Base-by-base conservation (phyloP, 1,140 invertebrate genomes). In the Sarcophaga bullata region DNA sequence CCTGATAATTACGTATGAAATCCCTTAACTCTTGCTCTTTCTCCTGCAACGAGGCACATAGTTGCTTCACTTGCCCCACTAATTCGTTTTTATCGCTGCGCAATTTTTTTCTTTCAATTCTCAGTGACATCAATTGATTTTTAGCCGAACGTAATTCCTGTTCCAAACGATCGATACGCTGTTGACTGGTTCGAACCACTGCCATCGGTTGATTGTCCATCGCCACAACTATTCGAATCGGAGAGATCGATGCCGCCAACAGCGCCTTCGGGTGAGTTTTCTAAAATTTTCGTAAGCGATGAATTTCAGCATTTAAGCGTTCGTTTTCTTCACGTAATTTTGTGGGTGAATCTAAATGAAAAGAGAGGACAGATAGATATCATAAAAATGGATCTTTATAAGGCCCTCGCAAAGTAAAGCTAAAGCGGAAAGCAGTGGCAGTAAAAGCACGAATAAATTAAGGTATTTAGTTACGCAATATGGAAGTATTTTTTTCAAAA, bases 81-180 rank as follows among this genome's bases (percentile, higher is more conserved):
- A 98, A 92, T 91, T 98, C 97, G 89, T 96, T 97, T 91, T 98
- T 98, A 91, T 98, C 97, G 15, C 96, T 95, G 90, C 98, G 97
- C 85, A 98, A 91, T 80, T 96, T 92, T 90, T 98, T 97, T 75
- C 96, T 93, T 90, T 98, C 97, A 76, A 95, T 94, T 91, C 97
- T 97, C 88, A 98, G 91, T 49, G 95, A 94, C 92, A 93, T 82
- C 90, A 90, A 82, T 82, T 89, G 86, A 83, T 93, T 93, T 84
- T 92, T 92, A 0, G 92, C 92, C 76, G 92, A 91, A 83, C 93
- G 92, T 48, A 93, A 86, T 81, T 93, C 93, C 86, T 92, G 91
- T 86, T 93, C 93, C 48, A 94, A 86, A 0, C 86, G 88, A 49
- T 87, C 89, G 0, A 90, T 86, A 80, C 84, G 88, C 9, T 89